Evolutionary conservation across 2,888 invertebrate species (phyloP).

Genomic region (Myathropa florea): DNA sequence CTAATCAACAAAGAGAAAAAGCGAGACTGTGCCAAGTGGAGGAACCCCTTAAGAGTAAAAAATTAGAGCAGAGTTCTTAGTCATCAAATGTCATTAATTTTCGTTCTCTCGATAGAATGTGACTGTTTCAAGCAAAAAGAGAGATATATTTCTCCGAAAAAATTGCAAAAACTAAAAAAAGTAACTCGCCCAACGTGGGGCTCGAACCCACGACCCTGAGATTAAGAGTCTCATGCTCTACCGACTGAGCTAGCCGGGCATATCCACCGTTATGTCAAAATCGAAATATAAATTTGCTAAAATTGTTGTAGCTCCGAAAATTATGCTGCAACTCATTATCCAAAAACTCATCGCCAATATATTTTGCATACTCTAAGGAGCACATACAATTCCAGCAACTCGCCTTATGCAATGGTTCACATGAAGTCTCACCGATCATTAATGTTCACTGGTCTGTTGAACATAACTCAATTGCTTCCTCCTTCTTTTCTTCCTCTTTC

Average conservation of each 20-base stretch:
- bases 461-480: neutral
- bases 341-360: neutral
- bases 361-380: neutral
- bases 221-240: conserved; percentile 71
- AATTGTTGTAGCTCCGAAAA: neutral
- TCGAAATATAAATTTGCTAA: neutral
- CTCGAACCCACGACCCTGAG: conserved; percentile 71
- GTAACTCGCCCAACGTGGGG: conserved; percentile 65
- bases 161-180: conserved; percentile 1
- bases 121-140: too few relatives aligned
- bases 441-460: neutral
- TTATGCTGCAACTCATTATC: neutral
- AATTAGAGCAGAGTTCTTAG: too few relatives aligned
- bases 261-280: neutral
- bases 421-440: neutral
- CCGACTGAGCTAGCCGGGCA: conserved; percentile 71
- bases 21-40: too few relatives aligned
- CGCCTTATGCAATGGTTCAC: neutral
- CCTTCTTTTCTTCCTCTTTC: neutral
- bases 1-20: too few relatives aligned
- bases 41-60: too few relatives aligned
- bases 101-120: too few relatives aligned
- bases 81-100: too few relatives aligned
- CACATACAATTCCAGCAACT: neutral
- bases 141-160: too few relatives aligned